phyloP scores from a whole-genome alignment of 2,888 invertebrate species.

The Xestoiulus laeticollis region DNA sequence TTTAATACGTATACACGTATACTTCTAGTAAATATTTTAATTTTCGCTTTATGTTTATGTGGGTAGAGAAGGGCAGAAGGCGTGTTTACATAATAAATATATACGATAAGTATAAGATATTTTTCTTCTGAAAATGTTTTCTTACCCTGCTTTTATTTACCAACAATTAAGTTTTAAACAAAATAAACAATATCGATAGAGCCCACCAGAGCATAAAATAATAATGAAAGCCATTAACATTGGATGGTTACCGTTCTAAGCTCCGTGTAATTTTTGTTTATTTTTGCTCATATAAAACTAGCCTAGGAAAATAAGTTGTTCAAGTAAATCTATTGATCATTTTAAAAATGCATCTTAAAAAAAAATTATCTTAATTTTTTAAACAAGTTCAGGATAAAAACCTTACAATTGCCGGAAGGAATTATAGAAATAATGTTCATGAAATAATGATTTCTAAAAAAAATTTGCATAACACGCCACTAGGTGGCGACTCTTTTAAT shows the following conservation, averaged over 20 bases:
- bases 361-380: not conserved
- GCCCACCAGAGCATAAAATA: not conserved
- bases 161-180: not conserved
- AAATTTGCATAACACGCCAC: not conserved
- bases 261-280: not conserved
- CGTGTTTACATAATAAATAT: not conserved
- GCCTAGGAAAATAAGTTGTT: not conserved
- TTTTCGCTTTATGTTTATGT: too few species aligned
- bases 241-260: not conserved
- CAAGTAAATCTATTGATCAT: not conserved
- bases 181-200: not conserved
- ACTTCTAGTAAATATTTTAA: too few species aligned
- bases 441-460: not conserved
- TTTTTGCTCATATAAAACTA: not conserved
- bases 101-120: not conserved
- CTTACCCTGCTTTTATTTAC: not conserved
- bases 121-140: not conserved
- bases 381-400: not conserved
- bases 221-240: not conserved
- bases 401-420: not conserved
- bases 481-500: too few species aligned
- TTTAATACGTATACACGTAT: too few species aligned
- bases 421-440: not conserved
- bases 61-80: not conserved
- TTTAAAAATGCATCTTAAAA: not conserved